Base-by-base conservation (phyloP, 92 coral and sea anemone species). In the Chrysogorgia sp. region DNA sequence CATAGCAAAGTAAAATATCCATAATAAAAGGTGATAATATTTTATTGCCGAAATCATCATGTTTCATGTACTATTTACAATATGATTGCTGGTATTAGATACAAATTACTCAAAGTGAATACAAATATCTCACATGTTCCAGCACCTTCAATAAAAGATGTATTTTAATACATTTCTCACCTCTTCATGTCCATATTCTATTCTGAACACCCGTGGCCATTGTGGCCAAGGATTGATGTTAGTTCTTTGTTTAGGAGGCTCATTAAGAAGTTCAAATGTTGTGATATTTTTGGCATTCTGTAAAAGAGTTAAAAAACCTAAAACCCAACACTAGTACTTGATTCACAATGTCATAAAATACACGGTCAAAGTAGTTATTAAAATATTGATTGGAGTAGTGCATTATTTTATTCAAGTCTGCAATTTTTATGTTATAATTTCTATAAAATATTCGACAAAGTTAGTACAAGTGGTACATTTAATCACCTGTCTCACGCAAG, bases 111-210 rank as follows among this genome's bases (percentile, higher is more conserved):
- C n/a, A n/a, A n/a, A n/a, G n/a, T n/a, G n/a, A n/a, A n/a, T n/a
- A n/a, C n/a, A n/a, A 52, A 21, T 52, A 52, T 19, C 58, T n/a
- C 65, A 22, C 26, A 22, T 63, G 26, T 63, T 34, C 70, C 45
- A 20, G 37, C 13, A 63, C 33, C 33, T 64, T 20, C 25, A 32
- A 70, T 35, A 37, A 30, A 28, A 41, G 31, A 30, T 23, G 67
- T 43, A 26, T 23, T 24, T 58, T 29, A 52, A 28, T 33, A 28
- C 0, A 14, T 33, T 34, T 40, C 83, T 31, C 30, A 84, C 97
- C 96, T 93, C 97, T 57, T 93, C 96, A 57, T 93, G 97, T 75
- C 96, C 97, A 77, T 93, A 93, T 89, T 93, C 97, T 56, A 93
- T 92, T 63, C 96, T 76, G 75, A 90, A 90, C 26, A 91, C 74